Evolutionary conservation across 2,888 invertebrate species (phyloP).

Genomic region (Linyphia triangularis): DNA sequence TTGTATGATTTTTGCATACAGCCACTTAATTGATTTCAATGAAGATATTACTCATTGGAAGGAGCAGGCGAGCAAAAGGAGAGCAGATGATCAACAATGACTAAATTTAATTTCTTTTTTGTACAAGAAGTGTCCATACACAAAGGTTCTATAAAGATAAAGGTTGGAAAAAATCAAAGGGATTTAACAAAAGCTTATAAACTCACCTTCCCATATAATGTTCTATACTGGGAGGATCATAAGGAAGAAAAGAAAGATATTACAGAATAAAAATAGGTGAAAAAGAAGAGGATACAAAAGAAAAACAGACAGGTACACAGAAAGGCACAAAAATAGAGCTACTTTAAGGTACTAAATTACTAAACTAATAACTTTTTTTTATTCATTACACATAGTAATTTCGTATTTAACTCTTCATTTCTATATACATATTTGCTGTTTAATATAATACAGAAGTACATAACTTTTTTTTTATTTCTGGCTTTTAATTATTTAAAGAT

Average conservation of each 20-base stretch:
- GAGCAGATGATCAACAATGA: too few species aligned
- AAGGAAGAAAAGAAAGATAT: slow-evolving; percentile 38
- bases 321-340: slow-evolving; percentile 1
- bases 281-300: neutral
- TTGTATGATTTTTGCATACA: too few species aligned
- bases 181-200: slow-evolving; percentile 3
- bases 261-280: slow-evolving; percentile 12
- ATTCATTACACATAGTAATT: neutral
- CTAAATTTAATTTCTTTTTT: too few species aligned
- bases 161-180: neutral
- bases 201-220: slow-evolving; percentile 64
- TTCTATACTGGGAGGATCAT: slow-evolving; percentile 51
- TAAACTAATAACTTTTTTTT: neutral
- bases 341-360: neutral
- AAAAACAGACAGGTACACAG: neutral
- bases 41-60: too few species aligned
- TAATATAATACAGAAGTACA: too few species aligned
- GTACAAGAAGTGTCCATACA: too few species aligned
- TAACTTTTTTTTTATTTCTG: too few species aligned
- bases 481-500: too few species aligned
- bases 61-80: too few species aligned
- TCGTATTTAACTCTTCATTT: neutral
- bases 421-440: too few species aligned
- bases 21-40: too few species aligned
- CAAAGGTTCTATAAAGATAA: too few species aligned